Evolutionary conservation across 2,888 invertebrate species (phyloP).

Genomic region (Icerya purchasi): DNA sequence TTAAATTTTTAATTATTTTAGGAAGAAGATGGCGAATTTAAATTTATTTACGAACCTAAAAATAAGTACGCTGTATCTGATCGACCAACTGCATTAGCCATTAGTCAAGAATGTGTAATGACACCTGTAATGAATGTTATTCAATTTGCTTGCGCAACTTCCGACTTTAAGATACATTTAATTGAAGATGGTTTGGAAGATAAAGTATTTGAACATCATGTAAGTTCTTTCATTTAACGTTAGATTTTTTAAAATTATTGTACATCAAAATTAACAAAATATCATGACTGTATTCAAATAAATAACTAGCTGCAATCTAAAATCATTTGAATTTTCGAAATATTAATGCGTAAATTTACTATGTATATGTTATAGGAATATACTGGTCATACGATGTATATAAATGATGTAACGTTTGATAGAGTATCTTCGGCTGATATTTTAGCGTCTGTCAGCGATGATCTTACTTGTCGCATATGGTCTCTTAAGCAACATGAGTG

Average conservation of each 20-base stretch:
- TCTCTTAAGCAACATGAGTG: conserved; percentile 25
- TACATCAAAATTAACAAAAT: no score
- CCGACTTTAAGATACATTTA: conserved; percentile 28
- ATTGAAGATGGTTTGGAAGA: conserved; percentile 8
- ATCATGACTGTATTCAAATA: no score
- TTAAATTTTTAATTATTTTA: not conserved
- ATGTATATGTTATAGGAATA: conserved; percentile 28
- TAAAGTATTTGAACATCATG: not conserved
- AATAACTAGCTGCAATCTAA: no score
- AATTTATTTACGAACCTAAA: not conserved
- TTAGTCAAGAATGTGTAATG: conserved; percentile 40
- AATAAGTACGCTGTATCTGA: not conserved
- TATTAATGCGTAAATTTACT: no score
- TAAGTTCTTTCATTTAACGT: no score
- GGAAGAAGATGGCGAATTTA: not conserved
- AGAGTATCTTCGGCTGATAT: conserved; percentile 40
- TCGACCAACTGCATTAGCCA: conserved; percentile 24
- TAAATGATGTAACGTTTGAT: conserved; percentile 41
- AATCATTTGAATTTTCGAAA: no score
- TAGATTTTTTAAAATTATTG: no score
- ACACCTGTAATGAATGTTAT: conserved; percentile 34
- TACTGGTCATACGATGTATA: conserved; percentile 40
- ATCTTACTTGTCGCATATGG: conserved; percentile 52
- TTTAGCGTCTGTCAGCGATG: conserved; percentile 54
- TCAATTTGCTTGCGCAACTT: conserved; percentile 33